Percentiles rank a stretch among this genome's conserved stretches.
Evolutionary conservation across 2,113 vertebrate species (phyloP).

Genomic region (Lepisosteus oculatus): DNA sequence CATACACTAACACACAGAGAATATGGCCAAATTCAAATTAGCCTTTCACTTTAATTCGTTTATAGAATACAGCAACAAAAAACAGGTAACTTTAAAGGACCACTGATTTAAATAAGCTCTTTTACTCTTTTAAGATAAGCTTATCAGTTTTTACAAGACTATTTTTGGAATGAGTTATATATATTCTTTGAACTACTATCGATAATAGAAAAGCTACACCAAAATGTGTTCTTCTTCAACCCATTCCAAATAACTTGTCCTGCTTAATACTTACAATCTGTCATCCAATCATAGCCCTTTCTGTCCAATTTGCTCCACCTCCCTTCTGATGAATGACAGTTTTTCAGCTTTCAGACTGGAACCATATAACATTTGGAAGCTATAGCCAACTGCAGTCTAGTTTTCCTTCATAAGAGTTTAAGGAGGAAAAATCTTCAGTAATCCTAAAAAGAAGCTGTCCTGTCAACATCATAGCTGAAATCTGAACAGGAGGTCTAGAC

Average conservation of each 20-base stretch:
- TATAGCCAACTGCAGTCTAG: too few species aligned
- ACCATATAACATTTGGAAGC: background rate
- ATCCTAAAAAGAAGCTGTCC: too few species aligned
- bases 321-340: background rate
- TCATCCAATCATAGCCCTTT: background rate
- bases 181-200: background rate
- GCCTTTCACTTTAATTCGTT: background rate
- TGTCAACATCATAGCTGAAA: too few species aligned
- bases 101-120: background rate
- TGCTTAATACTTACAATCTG: background rate
- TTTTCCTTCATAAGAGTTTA: too few species aligned
- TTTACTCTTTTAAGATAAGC: background rate
- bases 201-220: background rate
- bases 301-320: background rate
- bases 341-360: background rate
- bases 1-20: background rate
- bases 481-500: too few species aligned
- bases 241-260: background rate
- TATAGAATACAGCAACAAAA: conserved; percentile 3
- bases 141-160: background rate
- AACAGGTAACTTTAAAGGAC: background rate
- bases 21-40: background rate
- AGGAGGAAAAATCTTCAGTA: too few species aligned
- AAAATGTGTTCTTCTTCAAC: background rate
- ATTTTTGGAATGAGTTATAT: background rate